Percentiles rank a stretch among this genome's conserved stretches.
Evolutionary conservation across 2,888 invertebrate genomes (phyloP).

Genomic region (Strigamia maritima): DNA sequence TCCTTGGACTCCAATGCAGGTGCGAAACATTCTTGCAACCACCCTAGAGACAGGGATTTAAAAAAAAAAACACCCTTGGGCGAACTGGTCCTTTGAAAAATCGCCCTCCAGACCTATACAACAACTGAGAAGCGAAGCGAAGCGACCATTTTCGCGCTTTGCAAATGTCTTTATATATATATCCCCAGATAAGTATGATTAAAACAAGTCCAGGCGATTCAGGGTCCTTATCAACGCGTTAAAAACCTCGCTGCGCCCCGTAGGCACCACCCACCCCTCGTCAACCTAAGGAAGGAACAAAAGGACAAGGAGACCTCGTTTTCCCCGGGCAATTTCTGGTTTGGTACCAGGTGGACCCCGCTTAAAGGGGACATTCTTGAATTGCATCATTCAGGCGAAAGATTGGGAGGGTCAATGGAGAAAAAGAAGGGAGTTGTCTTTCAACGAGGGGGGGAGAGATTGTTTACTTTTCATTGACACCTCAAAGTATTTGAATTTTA

Average conservation of each 20-base stretch:
- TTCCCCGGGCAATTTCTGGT: neutral
- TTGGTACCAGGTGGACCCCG: neutral
- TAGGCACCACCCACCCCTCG: neutral
- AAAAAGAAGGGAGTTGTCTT: neutral
- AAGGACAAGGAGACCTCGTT: neutral
- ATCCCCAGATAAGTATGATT: neutral
- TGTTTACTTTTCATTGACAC: neutral
- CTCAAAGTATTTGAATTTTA: neutral
- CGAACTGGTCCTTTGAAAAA: neutral
- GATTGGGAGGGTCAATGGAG: neutral
- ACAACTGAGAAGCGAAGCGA: too few species aligned
- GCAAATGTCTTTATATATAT: neutral
- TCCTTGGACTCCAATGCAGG: conserved; percentile 4
- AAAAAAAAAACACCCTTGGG: neutral
- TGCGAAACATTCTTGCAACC: neutral
- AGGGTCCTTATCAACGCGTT: neutral
- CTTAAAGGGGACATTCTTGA: neutral
- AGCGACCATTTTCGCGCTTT: too few species aligned
- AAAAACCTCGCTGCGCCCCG: neutral
- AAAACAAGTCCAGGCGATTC: neutral
- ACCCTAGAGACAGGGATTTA: neutral
- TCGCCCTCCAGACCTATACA: neutral
- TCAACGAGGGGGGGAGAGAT: neutral
- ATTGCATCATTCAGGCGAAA: conserved; percentile 4
- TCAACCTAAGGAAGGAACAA: neutral